Percentiles rank a stretch among this genome's conserved stretches.
Evolutionary conservation across 2,113 vertebrate genomes (phyloP).

Genomic region (Tragelaphus scriptus): DNA sequence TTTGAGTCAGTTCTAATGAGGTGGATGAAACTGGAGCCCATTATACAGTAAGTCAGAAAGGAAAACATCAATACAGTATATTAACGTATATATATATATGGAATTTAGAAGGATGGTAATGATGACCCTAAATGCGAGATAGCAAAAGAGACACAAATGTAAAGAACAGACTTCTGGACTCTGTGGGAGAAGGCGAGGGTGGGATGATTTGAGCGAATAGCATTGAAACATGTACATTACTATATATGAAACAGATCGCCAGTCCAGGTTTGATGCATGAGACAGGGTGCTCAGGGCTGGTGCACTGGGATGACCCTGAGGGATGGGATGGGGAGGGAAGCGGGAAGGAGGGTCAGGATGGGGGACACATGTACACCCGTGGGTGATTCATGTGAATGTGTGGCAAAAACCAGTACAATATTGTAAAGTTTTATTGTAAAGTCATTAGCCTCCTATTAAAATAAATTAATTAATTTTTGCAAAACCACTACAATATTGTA

Average conservation of each 20-base stretch:
- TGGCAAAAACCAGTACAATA: background rate
- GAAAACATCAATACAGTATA: background rate
- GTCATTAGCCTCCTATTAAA: background rate
- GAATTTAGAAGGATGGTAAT: background rate
- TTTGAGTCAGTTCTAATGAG: background rate
- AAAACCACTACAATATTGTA: background rate
- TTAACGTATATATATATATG: rapidly evolving
- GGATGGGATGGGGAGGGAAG: no score
- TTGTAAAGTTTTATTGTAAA: background rate
- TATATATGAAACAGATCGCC: background rate
- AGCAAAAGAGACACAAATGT: background rate
- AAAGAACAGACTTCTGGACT: background rate
- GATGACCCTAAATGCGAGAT: rapidly evolving
- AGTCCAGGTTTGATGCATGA: background rate
- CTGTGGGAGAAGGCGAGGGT: background rate
- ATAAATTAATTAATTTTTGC: background rate
- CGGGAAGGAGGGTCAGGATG: background rate
- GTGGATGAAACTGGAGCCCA: background rate
- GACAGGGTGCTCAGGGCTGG: background rate
- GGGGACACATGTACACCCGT: rapidly evolving
- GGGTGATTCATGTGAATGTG: background rate
- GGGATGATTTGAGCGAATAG: background rate
- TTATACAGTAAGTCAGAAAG: background rate
- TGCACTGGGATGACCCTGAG: no score
- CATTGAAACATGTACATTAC: rapidly evolving